Evolutionary conservation across 2,113 vertebrate genomes (phyloP), one percentile per base, ranked within the genome.

Genomic region (Dicrurus megarhynchus): DNA sequence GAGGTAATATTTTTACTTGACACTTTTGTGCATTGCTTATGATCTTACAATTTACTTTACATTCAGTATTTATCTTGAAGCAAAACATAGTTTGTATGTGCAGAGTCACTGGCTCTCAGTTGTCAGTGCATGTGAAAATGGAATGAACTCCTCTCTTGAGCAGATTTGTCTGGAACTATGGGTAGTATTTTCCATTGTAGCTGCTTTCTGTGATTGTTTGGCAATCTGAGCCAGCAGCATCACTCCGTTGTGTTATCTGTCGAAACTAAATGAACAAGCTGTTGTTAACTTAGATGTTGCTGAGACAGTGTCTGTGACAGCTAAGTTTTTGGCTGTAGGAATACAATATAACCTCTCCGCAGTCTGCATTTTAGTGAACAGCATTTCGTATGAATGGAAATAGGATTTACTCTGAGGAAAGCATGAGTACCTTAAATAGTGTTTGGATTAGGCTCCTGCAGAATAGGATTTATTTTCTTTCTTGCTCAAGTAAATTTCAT

Each of bases 1-100:
- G 99, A 99, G 99, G 99, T 99, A 97, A 93, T 73, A 2, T 59
- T 89, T 82, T 73, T 47, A 46, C 21, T 53, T 90, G 50, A 21
- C 3, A 1, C 37, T 85, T 74, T 49, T 7, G 60, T 79, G 37
- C 11, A 7, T 78, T 88, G 30, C 32, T 59, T 70, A 24, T 55
- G 26, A 13, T 87, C 37, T 79, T 64, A 85, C 50, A 16, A 28
- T 16, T 52, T 52, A 27, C 50, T 52, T 52, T 27, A 52, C 50
- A 52, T 16, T 52, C 26, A 28, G 50, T 52, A 28, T 52, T 52
- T 42, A 12, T 80, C 14, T 69, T 80, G 68, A 35, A 59, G 53
- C n/a, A n/a, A 49, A 70, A 47, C 27, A 6, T 10, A 21, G 59
- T 70, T 90, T 80, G 39, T 41, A 15, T 4, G 1, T 56, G 32